Percentiles rank a stretch among this genome's conserved stretches.
Conservation (phyloP, 2,113 vertebrate species). For the Eubucco bourcierii region DNA sequence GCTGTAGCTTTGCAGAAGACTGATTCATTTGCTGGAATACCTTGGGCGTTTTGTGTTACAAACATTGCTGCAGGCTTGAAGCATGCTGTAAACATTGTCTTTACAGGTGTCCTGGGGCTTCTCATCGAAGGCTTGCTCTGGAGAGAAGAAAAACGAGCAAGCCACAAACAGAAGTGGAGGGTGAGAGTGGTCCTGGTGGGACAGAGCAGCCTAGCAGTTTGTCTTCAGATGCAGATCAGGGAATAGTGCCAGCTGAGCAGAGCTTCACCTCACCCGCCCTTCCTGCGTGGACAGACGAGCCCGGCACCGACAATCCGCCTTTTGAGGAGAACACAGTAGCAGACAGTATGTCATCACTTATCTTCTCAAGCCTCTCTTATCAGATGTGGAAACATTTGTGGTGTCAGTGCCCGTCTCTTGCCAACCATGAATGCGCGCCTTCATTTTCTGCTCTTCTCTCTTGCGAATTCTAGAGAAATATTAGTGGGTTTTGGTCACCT, state of each 20-base stretch:
- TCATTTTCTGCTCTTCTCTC: neutral
- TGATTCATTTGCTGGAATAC: neutral
- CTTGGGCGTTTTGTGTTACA: neutral
- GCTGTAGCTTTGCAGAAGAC: neutral
- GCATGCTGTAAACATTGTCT: neutral
- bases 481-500: neutral
- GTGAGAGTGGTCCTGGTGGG: slow-evolving; percentile 65
- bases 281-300: slow-evolving; percentile 84
- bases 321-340: slow-evolving; percentile 88
- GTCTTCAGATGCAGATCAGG: slow-evolving; percentile 68
- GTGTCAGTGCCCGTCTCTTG: slow-evolving; percentile 7
- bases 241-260: slow-evolving; percentile 60
- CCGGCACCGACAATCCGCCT: slow-evolving; percentile 89
- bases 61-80: neutral
- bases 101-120: slow-evolving; percentile 91
- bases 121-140: slow-evolving; percentile 80
- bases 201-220: slow-evolving; percentile 76
- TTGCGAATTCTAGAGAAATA: neutral
- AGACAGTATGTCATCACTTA: slow-evolving; percentile 82
- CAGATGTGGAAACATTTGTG: neutral
- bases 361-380: neutral
- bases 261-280: slow-evolving; percentile 68
- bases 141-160: slow-evolving; percentile 78
- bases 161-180: slow-evolving; percentile 71
- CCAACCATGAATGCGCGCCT: neutral